These are phyloP conservation scores for Hofmannophila pseudospretella DNA, from an alignment of 2,888 invertebrate species.

Conservation along the genomic window DNA sequence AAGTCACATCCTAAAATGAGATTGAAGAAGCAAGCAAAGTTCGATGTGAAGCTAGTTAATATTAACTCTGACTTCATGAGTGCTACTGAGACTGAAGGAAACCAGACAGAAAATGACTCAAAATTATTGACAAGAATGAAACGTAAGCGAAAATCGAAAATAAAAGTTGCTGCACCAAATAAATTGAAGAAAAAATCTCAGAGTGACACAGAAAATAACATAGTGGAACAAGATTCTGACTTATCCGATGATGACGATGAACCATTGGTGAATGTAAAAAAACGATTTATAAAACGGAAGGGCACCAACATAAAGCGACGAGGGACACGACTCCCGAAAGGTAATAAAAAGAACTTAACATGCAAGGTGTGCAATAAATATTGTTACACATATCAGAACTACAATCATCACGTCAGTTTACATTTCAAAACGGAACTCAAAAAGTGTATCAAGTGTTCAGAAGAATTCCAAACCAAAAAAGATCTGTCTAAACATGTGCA, in stretches of 20 bases:
- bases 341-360: slow-evolving; percentile 29
- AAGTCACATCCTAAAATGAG: slow-evolving; percentile 10
- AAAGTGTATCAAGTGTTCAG: slow-evolving; percentile 52
- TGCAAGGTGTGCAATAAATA: slow-evolving; percentile 52
- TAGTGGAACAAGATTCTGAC: not conserved
- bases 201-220: not conserved
- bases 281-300: slow-evolving; percentile 11
- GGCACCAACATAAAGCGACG: not conserved
- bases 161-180: slow-evolving; percentile 4
- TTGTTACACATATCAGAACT: slow-evolving; percentile 62
- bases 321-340: not conserved
- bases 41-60: slow-evolving; percentile 5
- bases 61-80: slow-evolving; percentile 20
- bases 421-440: slow-evolving; percentile 40
- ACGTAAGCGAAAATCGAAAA: slow-evolving; percentile 16
- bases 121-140: slow-evolving; percentile 12
- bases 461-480: slow-evolving; percentile 34
- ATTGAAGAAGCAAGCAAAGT: slow-evolving; percentile 12
- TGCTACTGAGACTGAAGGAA: slow-evolving; percentile 30
- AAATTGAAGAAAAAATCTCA: slow-evolving; percentile 5
- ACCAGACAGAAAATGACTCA: slow-evolving; percentile 23
- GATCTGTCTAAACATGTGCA: slow-evolving; percentile 40
- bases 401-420: slow-evolving; percentile 49
- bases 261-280: slow-evolving; percentile 27
- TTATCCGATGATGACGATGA: slow-evolving; percentile 46